Conservation (phyloP, 92 coral and sea anemone genomes). For the Zoanthus solanderi region DNA sequence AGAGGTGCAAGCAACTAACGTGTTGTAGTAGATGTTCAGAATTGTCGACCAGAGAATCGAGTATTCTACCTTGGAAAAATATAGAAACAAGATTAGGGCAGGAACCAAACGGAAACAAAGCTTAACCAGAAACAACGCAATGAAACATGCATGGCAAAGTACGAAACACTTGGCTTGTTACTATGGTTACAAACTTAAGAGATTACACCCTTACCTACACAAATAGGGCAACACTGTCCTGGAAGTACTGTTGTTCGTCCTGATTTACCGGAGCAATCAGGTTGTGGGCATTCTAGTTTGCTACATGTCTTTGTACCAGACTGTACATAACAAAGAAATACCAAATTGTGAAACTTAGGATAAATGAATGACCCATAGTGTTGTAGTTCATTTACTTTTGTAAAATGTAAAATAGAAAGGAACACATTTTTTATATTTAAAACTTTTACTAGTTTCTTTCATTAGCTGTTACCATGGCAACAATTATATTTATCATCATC, state of each 20-base stretch:
- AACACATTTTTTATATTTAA: not conserved
- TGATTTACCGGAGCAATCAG: constrained; percentile 31
- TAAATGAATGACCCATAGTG: not conserved
- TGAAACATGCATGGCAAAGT: too few species aligned
- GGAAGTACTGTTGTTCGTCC: not conserved
- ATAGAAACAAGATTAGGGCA: too few species aligned
- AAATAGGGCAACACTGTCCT: constrained; percentile 22
- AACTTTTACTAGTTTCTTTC: not conserved
- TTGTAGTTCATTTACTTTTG: not conserved
- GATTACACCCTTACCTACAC: constrained; percentile 20
- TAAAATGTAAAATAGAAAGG: not conserved
- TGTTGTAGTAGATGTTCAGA: too few species aligned
- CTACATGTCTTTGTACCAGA: constrained; percentile 12
- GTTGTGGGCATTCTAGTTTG: not conserved
- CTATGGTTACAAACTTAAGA: not conserved
- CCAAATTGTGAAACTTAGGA: not conserved
- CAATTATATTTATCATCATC: not conserved
- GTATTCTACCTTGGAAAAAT: too few species aligned
- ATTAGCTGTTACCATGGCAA: too few species aligned
- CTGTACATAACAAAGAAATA: not conserved
- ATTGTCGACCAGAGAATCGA: too few species aligned
- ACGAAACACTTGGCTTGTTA: not conserved
- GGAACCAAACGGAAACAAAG: not conserved
- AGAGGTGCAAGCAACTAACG: too few species aligned
- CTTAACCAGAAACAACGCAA: not conserved